Evolutionary conservation across 2,888 invertebrate species (phyloP).

Genomic region (Psylliodes chrysocephalus): DNA sequence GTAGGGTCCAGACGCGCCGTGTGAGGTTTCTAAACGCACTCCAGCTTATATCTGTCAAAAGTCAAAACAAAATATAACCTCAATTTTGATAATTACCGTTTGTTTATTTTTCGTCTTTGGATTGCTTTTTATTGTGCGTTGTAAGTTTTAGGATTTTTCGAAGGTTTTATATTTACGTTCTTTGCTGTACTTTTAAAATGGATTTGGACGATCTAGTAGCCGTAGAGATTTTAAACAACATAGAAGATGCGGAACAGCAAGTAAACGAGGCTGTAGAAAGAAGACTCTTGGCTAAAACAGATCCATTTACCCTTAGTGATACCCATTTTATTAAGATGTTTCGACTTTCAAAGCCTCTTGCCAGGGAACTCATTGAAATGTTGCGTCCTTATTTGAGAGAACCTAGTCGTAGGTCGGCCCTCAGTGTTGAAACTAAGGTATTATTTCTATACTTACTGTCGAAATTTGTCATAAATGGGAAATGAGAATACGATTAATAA

Average conservation of each 20-base stretch:
- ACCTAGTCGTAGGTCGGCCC: conserved; percentile 11
- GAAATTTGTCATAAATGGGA: neutral
- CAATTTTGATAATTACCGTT: no score
- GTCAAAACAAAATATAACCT: no score
- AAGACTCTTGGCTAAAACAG: neutral
- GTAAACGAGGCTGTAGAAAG: neutral
- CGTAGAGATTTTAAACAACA: no score
- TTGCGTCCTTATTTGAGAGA: conserved; percentile 10
- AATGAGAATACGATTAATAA: neutral
- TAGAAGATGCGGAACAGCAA: neutral
- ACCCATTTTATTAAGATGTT: conserved; percentile 20
- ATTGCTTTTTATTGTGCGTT: no score
- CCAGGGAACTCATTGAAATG: conserved; percentile 18
- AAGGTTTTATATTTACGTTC: no score
- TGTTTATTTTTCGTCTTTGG: no score
- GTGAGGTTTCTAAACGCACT: no score
- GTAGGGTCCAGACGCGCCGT: no score
- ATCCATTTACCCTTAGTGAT: neutral
- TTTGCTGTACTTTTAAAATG: no score
- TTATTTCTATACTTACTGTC: neutral
- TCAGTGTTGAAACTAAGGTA: conserved; percentile 22
- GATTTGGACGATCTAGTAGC: no score
- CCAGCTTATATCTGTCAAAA: no score
- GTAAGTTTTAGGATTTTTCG: no score
- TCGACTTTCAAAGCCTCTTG: conserved; percentile 11